Percentiles rank a stretch among this genome's conserved stretches.
Evolutionary conservation across 2,113 vertebrate species (phyloP).

Genomic region (Bubo bubo): DNA sequence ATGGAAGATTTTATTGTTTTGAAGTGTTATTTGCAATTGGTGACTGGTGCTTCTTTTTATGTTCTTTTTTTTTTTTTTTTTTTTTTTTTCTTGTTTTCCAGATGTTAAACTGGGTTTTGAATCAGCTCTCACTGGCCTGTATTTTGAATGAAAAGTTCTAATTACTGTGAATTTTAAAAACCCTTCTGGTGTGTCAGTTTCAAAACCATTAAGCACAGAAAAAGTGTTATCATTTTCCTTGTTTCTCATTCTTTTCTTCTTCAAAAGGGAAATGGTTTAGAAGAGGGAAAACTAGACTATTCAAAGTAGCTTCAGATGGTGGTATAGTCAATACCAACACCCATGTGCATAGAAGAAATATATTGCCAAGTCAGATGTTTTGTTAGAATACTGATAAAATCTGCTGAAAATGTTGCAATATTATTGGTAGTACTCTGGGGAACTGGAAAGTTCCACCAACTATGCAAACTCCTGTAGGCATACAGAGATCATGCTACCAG

Average conservation of each 20-base stretch:
- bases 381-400: neutral
- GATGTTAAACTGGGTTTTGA: constrained; percentile 41
- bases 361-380: constrained; percentile 9
- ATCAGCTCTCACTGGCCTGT: neutral
- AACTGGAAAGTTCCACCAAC: neutral
- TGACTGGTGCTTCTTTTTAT: neutral
- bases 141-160: constrained; percentile 46
- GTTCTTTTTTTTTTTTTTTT: no score
- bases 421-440: neutral
- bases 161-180: constrained; percentile 50
- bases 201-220: neutral
- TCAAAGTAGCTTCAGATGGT: constrained; percentile 16
- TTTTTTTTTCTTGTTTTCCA: neutral
- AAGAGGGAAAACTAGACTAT: neutral
- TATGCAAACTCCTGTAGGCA: neutral
- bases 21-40: neutral
- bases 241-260: neutral
- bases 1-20: neutral
- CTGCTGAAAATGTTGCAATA: neutral
- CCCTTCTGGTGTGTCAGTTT: constrained; percentile 12
- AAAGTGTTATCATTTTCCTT: neutral
- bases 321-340: neutral
- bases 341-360: neutral
- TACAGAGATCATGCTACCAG: neutral
- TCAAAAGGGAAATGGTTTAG: neutral